Conservation (phyloP, 37 sponge, comb jelly and placozoan species). For the Ianthella basta region DNA sequence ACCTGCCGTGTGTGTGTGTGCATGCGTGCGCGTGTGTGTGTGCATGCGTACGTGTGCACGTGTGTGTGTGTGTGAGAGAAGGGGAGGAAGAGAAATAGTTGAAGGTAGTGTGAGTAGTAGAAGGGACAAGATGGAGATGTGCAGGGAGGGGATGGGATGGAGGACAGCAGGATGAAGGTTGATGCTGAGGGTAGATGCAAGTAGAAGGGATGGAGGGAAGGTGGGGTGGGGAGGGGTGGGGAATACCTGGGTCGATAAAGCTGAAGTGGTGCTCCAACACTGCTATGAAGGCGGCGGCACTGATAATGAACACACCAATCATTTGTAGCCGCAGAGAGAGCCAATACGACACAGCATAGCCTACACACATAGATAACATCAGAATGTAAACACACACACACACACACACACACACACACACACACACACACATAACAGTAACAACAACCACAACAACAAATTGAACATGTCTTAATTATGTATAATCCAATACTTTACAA, state of each 20-base stretch:
- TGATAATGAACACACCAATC: conserved; percentile 88
- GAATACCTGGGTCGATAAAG: conserved; percentile 80
- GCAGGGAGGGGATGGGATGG: conserved; percentile 12
- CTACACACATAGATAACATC: conserved; percentile 17
- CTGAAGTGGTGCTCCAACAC: conserved; percentile 90
- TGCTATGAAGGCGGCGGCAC: conserved; percentile 86
- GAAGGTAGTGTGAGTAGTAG: neutral
- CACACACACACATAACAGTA: neutral
- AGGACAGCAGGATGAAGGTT: neutral
- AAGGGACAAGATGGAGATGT: neutral
- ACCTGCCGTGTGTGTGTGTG: conserved; percentile 52
- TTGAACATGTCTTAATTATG: too few relatives aligned
- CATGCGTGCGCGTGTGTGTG: neutral
- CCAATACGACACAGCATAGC: conserved; percentile 86
- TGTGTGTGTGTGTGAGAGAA: neutral
- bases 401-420: neutral
- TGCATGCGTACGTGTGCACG: neutral
- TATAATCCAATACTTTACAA: too few relatives aligned
- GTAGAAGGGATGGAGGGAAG: neutral
- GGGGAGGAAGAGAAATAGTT: neutral
- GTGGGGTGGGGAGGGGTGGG: neutral
- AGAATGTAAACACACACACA: neutral
- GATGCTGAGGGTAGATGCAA: neutral
- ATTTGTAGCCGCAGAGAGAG: conserved; percentile 88
- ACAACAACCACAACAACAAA: too few relatives aligned